Conservation (phyloP, 2,888 invertebrate species). For the Folsomia candida region DNA sequence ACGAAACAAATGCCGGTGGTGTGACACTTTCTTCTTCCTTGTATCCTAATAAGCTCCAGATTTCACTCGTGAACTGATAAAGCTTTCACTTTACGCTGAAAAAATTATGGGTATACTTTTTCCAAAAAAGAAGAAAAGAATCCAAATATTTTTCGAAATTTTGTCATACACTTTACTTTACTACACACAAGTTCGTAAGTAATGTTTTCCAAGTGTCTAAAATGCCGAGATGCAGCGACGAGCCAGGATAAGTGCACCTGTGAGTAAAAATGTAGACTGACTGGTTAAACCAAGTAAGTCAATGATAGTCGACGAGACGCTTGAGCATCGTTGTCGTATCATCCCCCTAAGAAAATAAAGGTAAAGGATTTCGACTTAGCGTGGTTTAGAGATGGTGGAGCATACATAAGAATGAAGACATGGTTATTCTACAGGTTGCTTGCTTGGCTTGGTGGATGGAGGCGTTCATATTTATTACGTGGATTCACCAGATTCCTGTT, state of each 20-base stretch:
- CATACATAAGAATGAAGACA: too few relatives aligned
- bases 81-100: background rate
- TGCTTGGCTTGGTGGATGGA: background rate
- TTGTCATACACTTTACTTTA: too few relatives aligned
- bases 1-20: background rate
- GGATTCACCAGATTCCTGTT: background rate
- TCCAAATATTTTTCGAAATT: too few relatives aligned
- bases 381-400: background rate
- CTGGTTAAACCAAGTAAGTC: background rate
- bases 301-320: background rate
- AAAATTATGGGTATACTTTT: too few relatives aligned
- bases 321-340: background rate
- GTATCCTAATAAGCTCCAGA: background rate
- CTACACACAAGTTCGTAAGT: too few relatives aligned
- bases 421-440: too few relatives aligned
- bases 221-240: background rate
- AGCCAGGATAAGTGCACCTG: conserved; percentile 9
- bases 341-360: background rate
- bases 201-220: too few relatives aligned
- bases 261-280: conserved; percentile 14
- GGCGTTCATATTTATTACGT: background rate
- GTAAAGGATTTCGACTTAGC: background rate
- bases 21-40: background rate
- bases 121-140: too few relatives aligned
- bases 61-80: background rate